Evolutionary conservation across 2,888 invertebrate genomes (phyloP), one percentile per base, ranked within the genome.

Genomic region (Achlya flavicornis): DNA sequence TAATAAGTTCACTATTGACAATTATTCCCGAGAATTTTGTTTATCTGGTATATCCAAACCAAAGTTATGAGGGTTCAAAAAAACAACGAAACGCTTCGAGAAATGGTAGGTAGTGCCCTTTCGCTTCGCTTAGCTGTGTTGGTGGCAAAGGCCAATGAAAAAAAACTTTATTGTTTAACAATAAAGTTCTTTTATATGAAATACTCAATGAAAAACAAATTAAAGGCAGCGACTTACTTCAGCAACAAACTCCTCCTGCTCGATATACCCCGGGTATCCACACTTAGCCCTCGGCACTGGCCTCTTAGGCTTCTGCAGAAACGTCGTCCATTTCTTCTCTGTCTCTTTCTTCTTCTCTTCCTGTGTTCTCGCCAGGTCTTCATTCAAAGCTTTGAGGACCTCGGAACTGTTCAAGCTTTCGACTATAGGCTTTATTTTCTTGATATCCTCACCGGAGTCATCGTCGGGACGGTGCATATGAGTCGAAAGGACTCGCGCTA

Each of bases 231-330:
- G 7, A 19, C 79, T 77, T 61, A 90, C 91, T 83, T 80, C 70
- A 32, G 74, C 8, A 53, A 19, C 65, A 12, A 71, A 63, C 4
- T 79, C 80, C 19, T 86, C 79, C 0, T 84, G 78, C 0, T 79
- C 76, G 1, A 79, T 69, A 68, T 80, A 84, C 4, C 87, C 82
- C 14, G 73, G 75, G 60, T 86, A 86, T 2, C 89, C 90, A 26
- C 83, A 83, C 70, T 83, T 89, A 0, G 77, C 82, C 41, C 76
- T 84, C 0, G 96, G 96, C 70, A 95, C 94, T 0, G 97, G 96
- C 26, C 96, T 90, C 73, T 95, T 94, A 0, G 97, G 97, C 76
- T 96, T 96, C 84, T 96, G 96, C 68, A 97, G 82, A 79, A 97
- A 97, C 41, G 96, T 97, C 4, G 97, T 96, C 94, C 95, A 96